Base-by-base conservation (phyloP, 2,797 vertebrate genomes). In the Gallinago stenura region DNA sequence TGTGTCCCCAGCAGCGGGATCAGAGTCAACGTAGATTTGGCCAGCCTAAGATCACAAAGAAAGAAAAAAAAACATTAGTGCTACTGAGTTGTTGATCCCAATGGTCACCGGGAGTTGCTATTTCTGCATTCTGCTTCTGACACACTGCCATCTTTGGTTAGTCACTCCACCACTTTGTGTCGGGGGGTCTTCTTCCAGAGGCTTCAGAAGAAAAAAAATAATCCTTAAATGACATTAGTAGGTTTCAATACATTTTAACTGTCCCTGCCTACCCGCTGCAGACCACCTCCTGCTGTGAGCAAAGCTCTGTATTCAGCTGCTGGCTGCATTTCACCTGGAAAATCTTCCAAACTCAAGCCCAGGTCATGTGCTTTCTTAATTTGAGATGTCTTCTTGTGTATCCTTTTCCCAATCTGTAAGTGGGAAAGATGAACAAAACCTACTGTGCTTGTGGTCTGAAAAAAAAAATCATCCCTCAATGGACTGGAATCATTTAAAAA, bases 1-100 rank as follows among this genome's bases (percentile, higher is more conserved):
- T 99, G 99, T n/a, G 99, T 99, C 45, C 99, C 99, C 97, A 99
- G 98, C 61, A 99, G 98, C 0, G 99, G 99, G 84, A 99, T 99
- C 56, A 99, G 98, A 4, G 99, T 99, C 95, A 99, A 95, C 0
- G 99, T 99, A 90, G 99, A 99, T 93, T 99, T 99, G 60, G 99
- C 99, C 84, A 99, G 97, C 96, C 99, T 99, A 94, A 45, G 69
- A 46, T 78, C 61, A 91, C 50, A 84, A 93, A 91, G 37, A 71
- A 87, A 61, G n/a, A 12, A 92, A 69, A 71, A 92, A 37, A 18
- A 7, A 20, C 15, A 8, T 22, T 15, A 88, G 2, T 31, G 30
- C 35, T 71, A 68, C 18, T 68, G 61, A 87, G 65, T 2, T 57
- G 6, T 26, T 35, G 68, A 83, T 28, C 21, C 26, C 35, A 66